These are phyloP conservation scores for Aix galericulata DNA, from an alignment of 2,113 vertebrate species.

Conservation along the genomic window DNA sequence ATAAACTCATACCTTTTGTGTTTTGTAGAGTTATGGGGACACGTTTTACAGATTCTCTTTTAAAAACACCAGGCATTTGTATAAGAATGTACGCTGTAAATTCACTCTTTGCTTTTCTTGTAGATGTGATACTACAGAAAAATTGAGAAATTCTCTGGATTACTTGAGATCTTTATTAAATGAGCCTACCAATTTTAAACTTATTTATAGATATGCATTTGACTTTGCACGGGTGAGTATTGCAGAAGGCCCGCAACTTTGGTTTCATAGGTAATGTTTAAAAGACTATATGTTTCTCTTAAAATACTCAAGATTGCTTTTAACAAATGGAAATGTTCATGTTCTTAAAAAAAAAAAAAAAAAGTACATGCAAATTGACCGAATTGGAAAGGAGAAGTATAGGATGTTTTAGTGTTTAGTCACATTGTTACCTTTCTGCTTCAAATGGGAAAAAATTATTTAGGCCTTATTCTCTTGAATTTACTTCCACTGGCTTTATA, in stretches of 20 bases:
- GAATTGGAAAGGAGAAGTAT: neutral
- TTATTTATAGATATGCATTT: conserved; percentile 99
- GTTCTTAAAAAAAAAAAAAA: neutral
- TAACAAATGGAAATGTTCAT: neutral
- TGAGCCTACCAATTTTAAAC: conserved; percentile 97
- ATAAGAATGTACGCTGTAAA: neutral
- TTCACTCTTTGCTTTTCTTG: conserved; percentile 53
- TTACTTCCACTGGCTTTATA: neutral
- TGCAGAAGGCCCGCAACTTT: conserved; percentile 9
- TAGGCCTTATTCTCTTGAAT: neutral
- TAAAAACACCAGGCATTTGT: neutral
- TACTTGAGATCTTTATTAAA: conserved; percentile 98
- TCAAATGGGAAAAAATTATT: neutral
- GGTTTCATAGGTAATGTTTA: neutral
- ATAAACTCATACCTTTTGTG: neutral
- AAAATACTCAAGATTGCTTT: neutral
- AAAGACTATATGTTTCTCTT: neutral
- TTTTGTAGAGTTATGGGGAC: neutral
- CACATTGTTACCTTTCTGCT: neutral
- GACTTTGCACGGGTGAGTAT: conserved; percentile 97
- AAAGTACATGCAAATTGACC: neutral
- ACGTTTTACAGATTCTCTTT: neutral
- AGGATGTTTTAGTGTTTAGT: neutral
- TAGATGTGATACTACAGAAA: conserved; percentile 98
- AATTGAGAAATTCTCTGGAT: conserved; percentile 95